Evolutionary conservation across 2,888 invertebrate genomes (phyloP).

Genomic region (Spodoptera exigua): DNA sequence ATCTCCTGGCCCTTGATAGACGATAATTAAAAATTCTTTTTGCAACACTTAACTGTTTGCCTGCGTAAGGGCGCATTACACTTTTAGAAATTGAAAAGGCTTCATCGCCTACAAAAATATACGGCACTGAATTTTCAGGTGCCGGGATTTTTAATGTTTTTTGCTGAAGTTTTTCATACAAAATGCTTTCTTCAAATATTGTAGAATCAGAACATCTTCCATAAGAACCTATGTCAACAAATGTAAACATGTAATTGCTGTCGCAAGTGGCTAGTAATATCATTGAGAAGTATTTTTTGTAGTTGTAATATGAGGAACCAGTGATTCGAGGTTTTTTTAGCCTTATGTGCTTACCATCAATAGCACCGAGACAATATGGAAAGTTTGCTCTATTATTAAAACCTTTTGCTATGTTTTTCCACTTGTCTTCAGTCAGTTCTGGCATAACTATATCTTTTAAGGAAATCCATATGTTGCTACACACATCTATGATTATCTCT

Average conservation of each 20-base stretch:
- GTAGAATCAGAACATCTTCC: constrained; percentile 21
- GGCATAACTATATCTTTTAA: no score
- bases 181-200: constrained; percentile 22
- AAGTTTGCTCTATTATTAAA: constrained; percentile 21
- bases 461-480: no score
- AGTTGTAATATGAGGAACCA: constrained; percentile 22
- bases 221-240: constrained; percentile 16
- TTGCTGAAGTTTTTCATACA: no score
- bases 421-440: background rate
- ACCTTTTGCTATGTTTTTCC: background rate
- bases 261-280: constrained; percentile 23
- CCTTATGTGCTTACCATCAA: constrained; percentile 28
- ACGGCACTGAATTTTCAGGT: no score
- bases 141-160: no score
- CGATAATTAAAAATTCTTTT: no score
- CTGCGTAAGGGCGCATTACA: no score
- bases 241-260: constrained; percentile 16
- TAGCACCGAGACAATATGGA: constrained; percentile 19
- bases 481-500: no score
- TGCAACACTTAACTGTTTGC: no score
- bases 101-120: no score
- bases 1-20: no score
- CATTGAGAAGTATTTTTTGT: constrained; percentile 32
- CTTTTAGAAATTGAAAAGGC: no score
- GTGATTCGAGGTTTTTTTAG: constrained; percentile 22